Evolutionary conservation across 2,113 vertebrate genomes (phyloP).

Genomic region (Chloroceryle aenea): DNA sequence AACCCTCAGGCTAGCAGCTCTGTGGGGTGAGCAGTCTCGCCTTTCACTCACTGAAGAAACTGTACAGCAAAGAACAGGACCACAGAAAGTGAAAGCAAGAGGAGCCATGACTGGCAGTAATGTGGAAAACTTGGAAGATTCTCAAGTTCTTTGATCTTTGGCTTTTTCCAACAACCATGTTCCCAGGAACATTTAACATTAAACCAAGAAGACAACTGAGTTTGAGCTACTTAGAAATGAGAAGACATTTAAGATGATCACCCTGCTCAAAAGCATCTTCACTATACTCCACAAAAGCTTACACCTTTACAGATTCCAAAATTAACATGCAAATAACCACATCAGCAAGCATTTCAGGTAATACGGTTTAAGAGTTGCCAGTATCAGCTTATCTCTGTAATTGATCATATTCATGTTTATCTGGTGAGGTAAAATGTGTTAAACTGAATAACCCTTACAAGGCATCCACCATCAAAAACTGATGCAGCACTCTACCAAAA

Average conservation of each 20-base stretch:
- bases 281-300: not conserved
- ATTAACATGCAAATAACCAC: not conserved
- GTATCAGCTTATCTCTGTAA: not conserved
- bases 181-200: not conserved
- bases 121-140: not conserved
- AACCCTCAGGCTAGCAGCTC: not conserved
- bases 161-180: not conserved
- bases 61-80: not conserved
- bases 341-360: not conserved
- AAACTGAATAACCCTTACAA: not conserved
- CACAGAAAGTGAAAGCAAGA: not conserved
- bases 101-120: not conserved
- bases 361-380: not conserved
- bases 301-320: not conserved
- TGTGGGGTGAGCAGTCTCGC: not conserved
- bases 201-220: not conserved
- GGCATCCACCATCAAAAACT: not conserved
- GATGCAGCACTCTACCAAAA: not conserved
- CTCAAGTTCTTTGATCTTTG: not conserved
- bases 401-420: not conserved
- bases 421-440: not conserved
- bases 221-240: not conserved
- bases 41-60: not conserved
- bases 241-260: not conserved
- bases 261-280: not conserved